Conservation (phyloP, 92 coral and sea anemone genomes). For the Phymanthus crucifer region DNA sequence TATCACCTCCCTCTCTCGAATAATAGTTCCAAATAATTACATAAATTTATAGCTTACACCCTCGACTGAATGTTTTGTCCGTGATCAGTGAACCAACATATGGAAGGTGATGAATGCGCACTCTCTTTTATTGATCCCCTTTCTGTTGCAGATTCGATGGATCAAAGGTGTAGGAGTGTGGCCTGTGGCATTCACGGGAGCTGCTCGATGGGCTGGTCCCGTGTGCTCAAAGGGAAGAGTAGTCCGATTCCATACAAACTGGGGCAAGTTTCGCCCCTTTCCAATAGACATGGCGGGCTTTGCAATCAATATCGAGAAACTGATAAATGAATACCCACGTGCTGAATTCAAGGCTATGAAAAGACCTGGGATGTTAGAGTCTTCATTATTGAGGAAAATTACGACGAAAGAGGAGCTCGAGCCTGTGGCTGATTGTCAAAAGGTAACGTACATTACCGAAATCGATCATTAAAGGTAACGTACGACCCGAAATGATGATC, state of each 20-base stretch:
- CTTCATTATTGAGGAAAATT: slow-evolving; percentile 73
- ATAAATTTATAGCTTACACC: too few species aligned
- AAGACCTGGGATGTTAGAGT: slow-evolving; percentile 76
- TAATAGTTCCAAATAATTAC: too few species aligned
- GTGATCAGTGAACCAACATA: too few species aligned
- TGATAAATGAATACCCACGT: slow-evolving; percentile 54
- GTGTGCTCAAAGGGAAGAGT: slow-evolving; percentile 68
- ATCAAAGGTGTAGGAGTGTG: slow-evolving; percentile 78
- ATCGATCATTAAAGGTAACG: too few species aligned
- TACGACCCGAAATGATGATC: too few species aligned
- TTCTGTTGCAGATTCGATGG: slow-evolving; percentile 70
- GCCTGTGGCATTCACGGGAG: slow-evolving; percentile 90
- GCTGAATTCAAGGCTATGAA: slow-evolving; percentile 57
- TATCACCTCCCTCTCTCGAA: too few species aligned
- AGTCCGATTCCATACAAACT: slow-evolving; percentile 70
- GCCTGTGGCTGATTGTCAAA: slow-evolving; percentile 66
- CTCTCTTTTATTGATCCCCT: neutral
- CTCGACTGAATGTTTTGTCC: too few species aligned
- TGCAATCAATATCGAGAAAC: slow-evolving; percentile 69
- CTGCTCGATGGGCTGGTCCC: slow-evolving; percentile 92
- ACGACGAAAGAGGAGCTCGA: slow-evolving; percentile 64
- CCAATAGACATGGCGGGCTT: slow-evolving; percentile 95
- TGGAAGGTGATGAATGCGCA: too few species aligned
- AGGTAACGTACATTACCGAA: too few species aligned
- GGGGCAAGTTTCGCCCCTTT: slow-evolving; percentile 78